Evolutionary conservation across 2,888 invertebrate species (phyloP), one percentile per base, ranked within the genome.

Genomic region (Philereme transversata): DNA sequence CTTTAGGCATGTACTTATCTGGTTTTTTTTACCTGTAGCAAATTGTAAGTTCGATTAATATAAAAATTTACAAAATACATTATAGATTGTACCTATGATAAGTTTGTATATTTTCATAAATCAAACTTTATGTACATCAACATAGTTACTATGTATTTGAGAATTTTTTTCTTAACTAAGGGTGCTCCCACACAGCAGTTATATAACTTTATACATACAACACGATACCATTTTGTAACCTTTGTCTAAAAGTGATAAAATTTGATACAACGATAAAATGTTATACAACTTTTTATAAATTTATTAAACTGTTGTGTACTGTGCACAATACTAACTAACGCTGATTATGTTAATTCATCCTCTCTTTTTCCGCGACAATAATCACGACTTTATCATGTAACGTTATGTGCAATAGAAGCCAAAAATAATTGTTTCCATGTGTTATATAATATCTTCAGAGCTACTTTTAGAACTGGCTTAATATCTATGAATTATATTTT

Each of bases 331-430:
- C n/a, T n/a, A n/a, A n/a, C n/a, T n/a, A n/a, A n/a, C n/a, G n/a
- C n/a, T n/a, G n/a, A n/a, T n/a, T n/a, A 22, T 22, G 22, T 3
- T 22, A 22, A 22, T 2, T 22, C 22, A 22, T 22, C 22, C 22
- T 22, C 22, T 22, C 22, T 22, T 22, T 22, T 22, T 1, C 22
- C 22, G 22, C 22, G 22, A 1, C 22, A 22, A 22, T 22, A 22
- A 22, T 22, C 3, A 22, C 22, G 22, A 22, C 22, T 22, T 22
- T 22, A 22, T 22, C 22, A 22, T 22, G 22, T 22, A 53, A 47
- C 57, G 41, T n/a, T 51, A 47, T 53, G 64, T 67, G 64, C 67
- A 64, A 67, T 64, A 64, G 44, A 64, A 62, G 33, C 67, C 59
- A 63, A 66, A 66, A 51, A 58, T 54, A 33, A n/a, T 34, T 55